Conservation (phyloP, 2,888 invertebrate species). For the Drosophila lutescens region DNA sequence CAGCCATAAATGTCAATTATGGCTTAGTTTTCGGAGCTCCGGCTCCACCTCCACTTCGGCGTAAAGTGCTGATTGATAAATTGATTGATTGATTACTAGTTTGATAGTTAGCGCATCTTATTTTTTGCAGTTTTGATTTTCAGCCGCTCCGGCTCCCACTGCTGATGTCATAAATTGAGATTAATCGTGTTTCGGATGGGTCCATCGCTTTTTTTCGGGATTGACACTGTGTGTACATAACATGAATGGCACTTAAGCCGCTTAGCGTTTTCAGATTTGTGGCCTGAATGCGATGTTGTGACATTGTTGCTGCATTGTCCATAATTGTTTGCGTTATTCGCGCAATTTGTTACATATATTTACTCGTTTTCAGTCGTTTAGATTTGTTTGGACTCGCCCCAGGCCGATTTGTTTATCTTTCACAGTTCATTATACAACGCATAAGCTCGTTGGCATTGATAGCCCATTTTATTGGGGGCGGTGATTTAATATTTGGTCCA, state of each 20-base stretch:
- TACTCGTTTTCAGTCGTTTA: constrained; percentile 20
- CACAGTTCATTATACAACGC: constrained; percentile 23
- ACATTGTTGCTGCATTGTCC: constrained; percentile 29
- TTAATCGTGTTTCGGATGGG: constrained; percentile 72
- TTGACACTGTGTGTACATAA: constrained; percentile 50
- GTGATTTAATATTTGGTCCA: neutral
- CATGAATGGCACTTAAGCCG: constrained; percentile 74
- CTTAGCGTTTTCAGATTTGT: constrained; percentile 51
- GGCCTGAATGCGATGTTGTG: constrained; percentile 12
- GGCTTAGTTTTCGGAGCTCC: constrained; percentile 18
- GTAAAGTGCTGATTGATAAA: constrained; percentile 67
- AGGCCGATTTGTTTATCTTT: constrained; percentile 22
- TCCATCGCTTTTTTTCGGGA: neutral
- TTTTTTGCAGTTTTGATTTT: constrained; percentile 18
- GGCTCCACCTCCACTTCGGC: constrained; percentile 12
- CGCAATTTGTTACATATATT: constrained; percentile 44
- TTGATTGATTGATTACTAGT: constrained; percentile 68
- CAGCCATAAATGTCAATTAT: constrained; percentile 48
- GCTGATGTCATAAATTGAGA: constrained; percentile 76
- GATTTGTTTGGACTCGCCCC: constrained; percentile 20
- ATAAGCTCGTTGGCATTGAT: neutral
- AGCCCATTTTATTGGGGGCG: neutral
- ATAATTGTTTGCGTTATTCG: constrained; percentile 35
- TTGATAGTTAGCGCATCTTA: constrained; percentile 62
- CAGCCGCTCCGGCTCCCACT: constrained; percentile 11